phyloP scores from a whole-genome alignment of 2,797 vertebrate genomes.

The Vultur gryphus region DNA sequence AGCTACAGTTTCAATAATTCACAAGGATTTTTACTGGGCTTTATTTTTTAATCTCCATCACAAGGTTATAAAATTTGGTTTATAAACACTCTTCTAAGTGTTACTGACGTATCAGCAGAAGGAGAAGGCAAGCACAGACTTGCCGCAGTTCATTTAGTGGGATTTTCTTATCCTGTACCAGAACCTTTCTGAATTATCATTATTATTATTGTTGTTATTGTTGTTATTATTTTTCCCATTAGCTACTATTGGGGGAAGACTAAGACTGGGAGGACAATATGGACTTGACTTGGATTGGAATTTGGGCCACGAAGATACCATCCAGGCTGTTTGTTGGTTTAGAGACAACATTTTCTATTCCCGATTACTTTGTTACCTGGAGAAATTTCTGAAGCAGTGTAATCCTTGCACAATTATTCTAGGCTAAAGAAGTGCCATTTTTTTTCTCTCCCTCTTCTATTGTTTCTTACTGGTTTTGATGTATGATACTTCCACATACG shows the following conservation, averaged over 20 bases:
- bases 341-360: neutral
- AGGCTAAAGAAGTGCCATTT: neutral
- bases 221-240: neutral
- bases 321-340: neutral
- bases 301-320: neutral
- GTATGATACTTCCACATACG: neutral
- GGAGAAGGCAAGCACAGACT: neutral
- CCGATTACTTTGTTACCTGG: neutral
- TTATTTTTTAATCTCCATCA: conserved; percentile 8
- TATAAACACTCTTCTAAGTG: neutral
- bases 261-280: neutral
- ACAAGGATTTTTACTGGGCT: conserved; percentile 1
- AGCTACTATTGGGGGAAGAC: neutral
- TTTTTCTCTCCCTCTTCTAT: neutral
- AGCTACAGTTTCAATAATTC: conserved; percentile 62
- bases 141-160: neutral
- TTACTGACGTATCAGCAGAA: neutral
- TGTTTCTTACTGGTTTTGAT: neutral
- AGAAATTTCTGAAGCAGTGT: neutral
- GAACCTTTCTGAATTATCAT: neutral
- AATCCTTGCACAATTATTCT: conserved; percentile 35
- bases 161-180: neutral
- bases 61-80: neutral
- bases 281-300: neutral
- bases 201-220: neutral